These are phyloP conservation scores for Danio kyathit DNA, from an alignment of 2,797 vertebrate species.

Conservation along the genomic window DNA sequence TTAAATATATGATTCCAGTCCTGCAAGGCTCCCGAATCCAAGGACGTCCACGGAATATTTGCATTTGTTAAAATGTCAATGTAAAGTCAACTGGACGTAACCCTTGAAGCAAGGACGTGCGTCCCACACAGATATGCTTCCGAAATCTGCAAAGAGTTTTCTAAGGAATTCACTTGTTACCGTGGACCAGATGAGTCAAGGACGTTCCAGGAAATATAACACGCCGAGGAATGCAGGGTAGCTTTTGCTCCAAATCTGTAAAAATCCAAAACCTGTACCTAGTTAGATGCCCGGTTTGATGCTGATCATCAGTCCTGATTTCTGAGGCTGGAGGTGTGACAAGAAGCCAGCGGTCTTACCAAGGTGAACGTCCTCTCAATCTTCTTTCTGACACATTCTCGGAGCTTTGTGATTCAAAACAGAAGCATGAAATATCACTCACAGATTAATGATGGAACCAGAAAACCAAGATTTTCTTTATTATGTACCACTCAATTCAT, in stretches of 20 bases:
- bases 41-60: background rate
- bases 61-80: background rate
- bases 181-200: conserved; percentile 12
- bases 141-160: conserved; percentile 37
- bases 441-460: background rate
- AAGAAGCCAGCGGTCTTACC: background rate
- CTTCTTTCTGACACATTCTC: background rate
- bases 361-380: background rate
- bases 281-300: background rate
- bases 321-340: background rate
- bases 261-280: conserved; percentile 29
- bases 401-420: background rate
- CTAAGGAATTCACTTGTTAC: conserved; percentile 40
- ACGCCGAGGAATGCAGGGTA: conserved; percentile 12
- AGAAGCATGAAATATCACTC: conserved; percentile 1
- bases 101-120: background rate
- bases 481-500: background rate
- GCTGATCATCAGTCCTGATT: background rate
- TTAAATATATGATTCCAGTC: background rate
- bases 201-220: conserved; percentile 18
- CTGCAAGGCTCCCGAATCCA: background rate
- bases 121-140: conserved; percentile 16
- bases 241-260: conserved; percentile 6
- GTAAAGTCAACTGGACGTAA: no score
- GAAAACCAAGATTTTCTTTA: background rate